Base-by-base conservation (phyloP, 2,113 vertebrate genomes). In the Anarhynchus alexandrinus region DNA sequence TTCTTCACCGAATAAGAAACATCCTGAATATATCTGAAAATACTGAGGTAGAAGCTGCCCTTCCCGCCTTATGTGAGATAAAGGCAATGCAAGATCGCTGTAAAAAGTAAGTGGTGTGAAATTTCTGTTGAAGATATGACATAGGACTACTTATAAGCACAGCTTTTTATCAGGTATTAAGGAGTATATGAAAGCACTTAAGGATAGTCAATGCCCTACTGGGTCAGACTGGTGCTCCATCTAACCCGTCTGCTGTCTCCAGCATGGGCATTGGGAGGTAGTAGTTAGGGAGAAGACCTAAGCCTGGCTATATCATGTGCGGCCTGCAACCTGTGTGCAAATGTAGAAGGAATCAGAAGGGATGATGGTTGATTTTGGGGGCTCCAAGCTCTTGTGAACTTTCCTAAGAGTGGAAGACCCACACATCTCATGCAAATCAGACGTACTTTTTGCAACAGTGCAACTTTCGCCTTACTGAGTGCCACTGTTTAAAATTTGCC, bases 81-180 rank as follows among this genome's bases (percentile, higher is more conserved):
- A 98, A 96, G 43, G 89, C 92, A 13, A 99, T 99, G 99, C 98
- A 99, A 72, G 98, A 97, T 19, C 98, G 97, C 49, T 99, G 99
- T 86, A 52, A 69, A 91, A 98, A 98, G 99, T 99, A 94, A 98
- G 98, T 97, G 45, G 10, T 54, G 32, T 32, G 79, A 57, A 51
- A 84, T 42, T 54, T 29, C 47, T 86, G 8, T 51, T 49, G 32
- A 58, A 73, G 32, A 15, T 23, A 2, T 1, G 26, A 82, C 19
- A 13, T 13, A 57, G 43, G 20, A 40, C 64, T 52, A 3, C 32
- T 66, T 65, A 57, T 5, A 90, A 94, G 10, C 43, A 61, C 25
- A 61, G 43, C 3, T 5, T 54, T 96, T 92, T 67, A 43, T 15
- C 69, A 15, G 6, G 1, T 54, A 11, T 55, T 67, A 61, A 42